phyloP scores from a whole-genome alignment of 2,797 vertebrate genomes.

The Bovichtus variegatus region DNA sequence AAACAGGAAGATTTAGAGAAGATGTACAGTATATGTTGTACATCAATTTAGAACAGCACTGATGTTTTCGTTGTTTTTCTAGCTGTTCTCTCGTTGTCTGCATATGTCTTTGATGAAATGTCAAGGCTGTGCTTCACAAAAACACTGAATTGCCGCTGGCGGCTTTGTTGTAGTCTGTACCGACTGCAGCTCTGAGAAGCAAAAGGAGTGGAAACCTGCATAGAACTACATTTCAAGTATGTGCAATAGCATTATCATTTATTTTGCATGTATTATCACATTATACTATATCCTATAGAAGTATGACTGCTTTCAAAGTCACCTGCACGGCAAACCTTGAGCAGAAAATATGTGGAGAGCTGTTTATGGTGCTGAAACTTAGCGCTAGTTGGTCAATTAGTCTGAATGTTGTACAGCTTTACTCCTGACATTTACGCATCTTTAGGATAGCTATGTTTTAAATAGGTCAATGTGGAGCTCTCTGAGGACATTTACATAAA shows the following conservation, averaged over 20 bases:
- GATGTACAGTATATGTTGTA: neutral
- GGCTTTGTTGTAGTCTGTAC: constrained; percentile 24
- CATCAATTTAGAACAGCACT: neutral
- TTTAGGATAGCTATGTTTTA: constrained; percentile 11
- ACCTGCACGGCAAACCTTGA: neutral
- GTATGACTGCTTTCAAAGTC: neutral
- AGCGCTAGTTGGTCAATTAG: neutral
- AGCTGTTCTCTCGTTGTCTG: neutral
- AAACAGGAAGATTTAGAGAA: neutral
- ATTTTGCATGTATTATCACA: neutral
- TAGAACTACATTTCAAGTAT: neutral
- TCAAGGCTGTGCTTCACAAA: constrained; percentile 32
- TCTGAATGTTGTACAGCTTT: constrained; percentile 1
- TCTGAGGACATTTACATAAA: constrained; percentile 21
- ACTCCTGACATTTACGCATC: neutral
- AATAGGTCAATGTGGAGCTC: constrained; percentile 18
- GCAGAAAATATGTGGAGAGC: neutral
- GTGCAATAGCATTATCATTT: neutral
- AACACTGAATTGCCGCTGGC: constrained; percentile 22
- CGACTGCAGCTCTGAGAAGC: constrained; percentile 22
- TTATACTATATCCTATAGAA: neutral
- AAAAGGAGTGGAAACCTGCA: constrained; percentile 7
- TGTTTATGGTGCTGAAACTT: constrained; percentile 64
- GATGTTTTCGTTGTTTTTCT: neutral
- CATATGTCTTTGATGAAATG: constrained; percentile 35